A percentile compares a stretch with the other conserved stretches of the same genome.
Conservation (phyloP, 2,113 vertebrate genomes). For the Leucopternis melanops region DNA sequence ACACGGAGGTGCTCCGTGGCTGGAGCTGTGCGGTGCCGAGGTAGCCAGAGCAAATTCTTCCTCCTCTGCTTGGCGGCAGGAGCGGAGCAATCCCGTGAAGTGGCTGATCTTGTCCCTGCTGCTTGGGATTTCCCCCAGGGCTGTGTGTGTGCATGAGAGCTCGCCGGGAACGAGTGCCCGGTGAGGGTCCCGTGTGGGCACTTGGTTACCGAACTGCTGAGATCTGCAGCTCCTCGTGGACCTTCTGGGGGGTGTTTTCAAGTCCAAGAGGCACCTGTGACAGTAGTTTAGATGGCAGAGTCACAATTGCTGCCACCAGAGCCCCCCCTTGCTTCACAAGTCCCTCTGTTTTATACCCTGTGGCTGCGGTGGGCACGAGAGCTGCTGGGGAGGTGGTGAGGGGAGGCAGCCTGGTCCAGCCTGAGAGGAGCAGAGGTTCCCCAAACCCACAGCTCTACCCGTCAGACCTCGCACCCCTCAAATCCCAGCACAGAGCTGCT, state of each 20-base stretch:
- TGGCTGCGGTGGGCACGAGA: not conserved
- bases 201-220: accelerated
- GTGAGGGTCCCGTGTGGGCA: not conserved
- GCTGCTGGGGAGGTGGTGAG: not conserved
- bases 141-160: not conserved
- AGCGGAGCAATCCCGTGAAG: not conserved
- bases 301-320: not conserved
- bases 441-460: not conserved
- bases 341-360: not conserved
- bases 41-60: not conserved
- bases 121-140: not conserved
- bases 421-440: not conserved
- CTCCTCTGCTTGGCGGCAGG: not conserved
- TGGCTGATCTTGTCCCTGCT: not conserved
- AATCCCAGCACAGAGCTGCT: not conserved
- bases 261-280: not conserved
- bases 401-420: not conserved
- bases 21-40: not conserved
- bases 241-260: not conserved
- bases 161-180: accelerated
- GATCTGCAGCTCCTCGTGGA: not conserved
- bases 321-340: not conserved
- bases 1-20: not conserved
- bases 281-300: not conserved
- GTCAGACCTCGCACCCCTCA: accelerated